Conservation (phyloP, 2,113 vertebrate genomes). For the Dipodomys merriami region DNA sequence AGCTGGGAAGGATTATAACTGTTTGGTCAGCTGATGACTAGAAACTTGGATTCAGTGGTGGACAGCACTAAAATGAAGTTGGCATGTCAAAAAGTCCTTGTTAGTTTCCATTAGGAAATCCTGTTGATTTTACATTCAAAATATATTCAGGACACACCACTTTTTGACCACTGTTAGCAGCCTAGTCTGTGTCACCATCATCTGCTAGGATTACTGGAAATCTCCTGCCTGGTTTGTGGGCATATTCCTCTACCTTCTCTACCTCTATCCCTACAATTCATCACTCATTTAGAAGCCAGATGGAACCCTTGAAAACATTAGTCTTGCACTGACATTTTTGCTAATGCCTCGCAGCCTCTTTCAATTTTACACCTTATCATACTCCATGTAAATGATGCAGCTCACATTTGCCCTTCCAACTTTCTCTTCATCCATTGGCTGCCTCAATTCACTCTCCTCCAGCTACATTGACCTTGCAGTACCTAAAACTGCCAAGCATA, state of each 20-base stretch:
- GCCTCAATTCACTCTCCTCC: background rate
- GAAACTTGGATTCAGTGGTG: constrained; percentile 32
- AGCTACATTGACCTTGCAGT: background rate
- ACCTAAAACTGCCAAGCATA: background rate
- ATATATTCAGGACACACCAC: background rate
- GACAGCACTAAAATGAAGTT: constrained; percentile 44
- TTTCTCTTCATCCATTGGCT: background rate
- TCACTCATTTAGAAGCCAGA: background rate
- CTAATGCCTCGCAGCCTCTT: background rate
- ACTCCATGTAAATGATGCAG: background rate
- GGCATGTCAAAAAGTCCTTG: constrained; percentile 24
- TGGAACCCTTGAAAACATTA: background rate
- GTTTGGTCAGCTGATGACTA: constrained; percentile 58
- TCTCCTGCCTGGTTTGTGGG: background rate
- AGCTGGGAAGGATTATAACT: constrained; percentile 60
- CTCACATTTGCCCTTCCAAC: background rate
- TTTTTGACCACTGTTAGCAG: background rate
- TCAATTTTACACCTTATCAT: background rate
- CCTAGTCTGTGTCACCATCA: background rate
- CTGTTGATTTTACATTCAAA: background rate
- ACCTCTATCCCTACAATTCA: background rate
- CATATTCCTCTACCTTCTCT: background rate
- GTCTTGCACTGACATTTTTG: background rate
- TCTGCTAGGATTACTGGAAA: background rate
- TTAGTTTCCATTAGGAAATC: constrained; percentile 10